phyloP scores from a whole-genome alignment of 1,140 invertebrate genomes.

The Apis florea region DNA sequence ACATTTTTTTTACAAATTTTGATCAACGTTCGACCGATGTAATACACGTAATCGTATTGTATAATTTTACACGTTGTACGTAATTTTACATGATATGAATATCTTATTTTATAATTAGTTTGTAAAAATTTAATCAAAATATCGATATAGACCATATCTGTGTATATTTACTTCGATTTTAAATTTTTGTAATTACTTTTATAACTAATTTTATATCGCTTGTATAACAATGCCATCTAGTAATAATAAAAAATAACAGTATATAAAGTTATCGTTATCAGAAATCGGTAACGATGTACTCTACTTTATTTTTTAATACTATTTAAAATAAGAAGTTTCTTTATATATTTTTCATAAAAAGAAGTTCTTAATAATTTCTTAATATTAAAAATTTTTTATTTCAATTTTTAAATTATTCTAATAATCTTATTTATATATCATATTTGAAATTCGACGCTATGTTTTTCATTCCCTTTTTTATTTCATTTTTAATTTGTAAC shows the following conservation, averaged over 20 bases:
- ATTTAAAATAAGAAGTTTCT: no score
- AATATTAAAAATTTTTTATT: no score
- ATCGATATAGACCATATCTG: no score
- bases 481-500: not conserved
- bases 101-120: not conserved
- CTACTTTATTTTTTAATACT: not conserved
- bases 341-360: no score
- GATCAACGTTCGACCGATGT: not conserved
- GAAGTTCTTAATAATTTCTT: no score
- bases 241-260: accelerated
- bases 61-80: not conserved
- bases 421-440: not conserved
- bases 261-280: not conserved
- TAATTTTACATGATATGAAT: no score
- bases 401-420: not conserved
- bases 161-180: not conserved
- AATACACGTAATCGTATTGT: not conserved
- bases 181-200: not conserved
- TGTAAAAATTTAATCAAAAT: not conserved
- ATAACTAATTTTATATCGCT: not conserved
- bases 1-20: not conserved
- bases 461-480: not conserved
- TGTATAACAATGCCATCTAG: not conserved
- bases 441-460: not conserved
- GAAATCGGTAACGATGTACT: not conserved